A percentile compares a stretch with the other conserved stretches of the same genome.
Evolutionary conservation across 1,140 invertebrate genomes (phyloP).

Genomic region (Subanguina moxae): DNA sequence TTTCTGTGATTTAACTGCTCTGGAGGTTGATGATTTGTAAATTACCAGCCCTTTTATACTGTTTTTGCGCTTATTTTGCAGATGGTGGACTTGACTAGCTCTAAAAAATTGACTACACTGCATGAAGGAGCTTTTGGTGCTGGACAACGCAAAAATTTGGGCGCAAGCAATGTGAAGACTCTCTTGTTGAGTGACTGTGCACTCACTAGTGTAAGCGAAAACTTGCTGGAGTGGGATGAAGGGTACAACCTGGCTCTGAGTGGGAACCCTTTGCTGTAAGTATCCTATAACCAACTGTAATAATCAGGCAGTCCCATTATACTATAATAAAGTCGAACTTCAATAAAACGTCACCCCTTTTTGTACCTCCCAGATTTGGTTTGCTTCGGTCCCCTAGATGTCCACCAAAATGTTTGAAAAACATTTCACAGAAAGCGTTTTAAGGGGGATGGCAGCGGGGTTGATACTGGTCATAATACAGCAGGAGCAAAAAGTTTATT

Average conservation of each 20-base stretch:
- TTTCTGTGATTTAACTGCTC: constrained; percentile 13
- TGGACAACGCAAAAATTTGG: not conserved
- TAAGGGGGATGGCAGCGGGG: too few relatives aligned
- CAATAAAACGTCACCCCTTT: too few relatives aligned
- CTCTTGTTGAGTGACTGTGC: constrained; percentile 13
- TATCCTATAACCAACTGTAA: too few relatives aligned
- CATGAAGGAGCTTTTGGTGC: constrained; percentile 12
- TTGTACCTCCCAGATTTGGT: too few relatives aligned
- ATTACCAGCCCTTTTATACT: too few relatives aligned
- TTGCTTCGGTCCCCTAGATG: too few relatives aligned
- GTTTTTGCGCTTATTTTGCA: not conserved
- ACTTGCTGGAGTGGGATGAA: constrained; percentile 10
- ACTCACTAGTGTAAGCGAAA: constrained; percentile 14
- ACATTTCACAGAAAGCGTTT: too few relatives aligned
- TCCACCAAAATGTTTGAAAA: too few relatives aligned
- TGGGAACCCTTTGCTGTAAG: constrained; percentile 19
- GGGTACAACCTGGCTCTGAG: not conserved
- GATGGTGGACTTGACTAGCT: constrained; percentile 17
- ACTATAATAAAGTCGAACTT: too few relatives aligned
- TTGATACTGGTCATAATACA: too few relatives aligned
- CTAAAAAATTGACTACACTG: constrained; percentile 3
- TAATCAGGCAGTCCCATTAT: too few relatives aligned
- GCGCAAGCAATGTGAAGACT: constrained; percentile 6
- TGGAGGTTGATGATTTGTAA: constrained; percentile 8
- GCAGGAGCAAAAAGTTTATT: too few relatives aligned